Evolutionary conservation across 2,888 invertebrate genomes (phyloP), one percentile per base, ranked within the genome.

Genomic region (Globia sparganii): DNA sequence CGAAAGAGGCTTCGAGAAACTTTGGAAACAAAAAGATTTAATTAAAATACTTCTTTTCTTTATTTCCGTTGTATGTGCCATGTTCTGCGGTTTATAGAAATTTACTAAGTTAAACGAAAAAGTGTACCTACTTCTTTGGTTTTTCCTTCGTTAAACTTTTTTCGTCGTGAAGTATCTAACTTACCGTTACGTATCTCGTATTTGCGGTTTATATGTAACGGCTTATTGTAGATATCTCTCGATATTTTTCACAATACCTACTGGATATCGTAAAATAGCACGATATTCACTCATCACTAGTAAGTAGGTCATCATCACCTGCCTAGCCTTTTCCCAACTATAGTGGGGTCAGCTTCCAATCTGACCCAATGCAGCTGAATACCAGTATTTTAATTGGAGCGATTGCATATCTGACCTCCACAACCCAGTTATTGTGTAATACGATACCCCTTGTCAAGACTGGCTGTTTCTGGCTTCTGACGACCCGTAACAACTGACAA

Each of bases 21-120:
- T 81, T 75, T 58, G 21, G 18, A 37, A 75, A 46, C 61, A 73
- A 75, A 69, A 71, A 78, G 71, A 82, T 85, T 86, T 72, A 72
- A 87, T 87, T 77, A 82, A 80, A 77, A 75, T 85, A 78, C 76
- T 74, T 77, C 34, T 56, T 59, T 56, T 59, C 73, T 72, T 66
- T 62, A 68, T 58, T 71, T 70, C 31, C 58, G 43, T 72, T 75
- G 56, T 73, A 65, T 80, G 53, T 31, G 34, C 25, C n/a, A 59
- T 28, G 37, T 43, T 18, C 21, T 25, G 21, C 34, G 59, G 13
- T 49, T n/a, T 64, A 21, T 3, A 18, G 1, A 70, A 61, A 21
- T 34, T 68, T 3, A 5, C 15, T 18, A n/a, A 58, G 5, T 37
- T 43, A 6, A 31, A 37, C 13, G 1, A 18, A 56, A 58, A 59